A percentile compares a stretch with the other conserved stretches of the same genome.
Conservation (phyloP, 2,888 invertebrate genomes). For the Drosophila buzzatii region DNA sequence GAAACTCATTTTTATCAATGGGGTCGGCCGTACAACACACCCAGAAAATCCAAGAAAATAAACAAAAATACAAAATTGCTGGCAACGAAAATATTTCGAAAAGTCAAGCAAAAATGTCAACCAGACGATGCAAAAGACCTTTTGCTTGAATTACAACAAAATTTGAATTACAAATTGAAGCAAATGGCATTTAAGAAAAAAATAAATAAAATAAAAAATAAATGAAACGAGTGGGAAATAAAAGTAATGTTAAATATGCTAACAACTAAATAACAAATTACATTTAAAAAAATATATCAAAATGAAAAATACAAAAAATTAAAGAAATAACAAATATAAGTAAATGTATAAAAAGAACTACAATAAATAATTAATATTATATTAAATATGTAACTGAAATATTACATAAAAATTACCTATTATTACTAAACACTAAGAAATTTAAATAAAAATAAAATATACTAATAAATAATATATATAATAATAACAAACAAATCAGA, state of each 20-base stretch:
- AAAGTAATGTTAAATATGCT: background rate
- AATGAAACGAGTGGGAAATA: background rate
- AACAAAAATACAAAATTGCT: constrained; percentile 28
- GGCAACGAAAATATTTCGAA: constrained; percentile 54
- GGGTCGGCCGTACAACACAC: constrained; percentile 62
- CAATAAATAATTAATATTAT: too few species aligned
- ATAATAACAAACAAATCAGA: too few species aligned
- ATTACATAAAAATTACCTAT: too few species aligned
- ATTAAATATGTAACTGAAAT: too few species aligned
- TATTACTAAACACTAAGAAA: too few species aligned
- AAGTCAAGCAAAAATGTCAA: constrained; percentile 79
- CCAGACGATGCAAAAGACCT: constrained; percentile 35
- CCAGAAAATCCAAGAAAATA: constrained; percentile 48
- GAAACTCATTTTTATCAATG: constrained; percentile 69
- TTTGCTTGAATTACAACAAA: constrained; percentile 26
- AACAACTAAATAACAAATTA: background rate
- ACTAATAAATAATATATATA: too few species aligned
- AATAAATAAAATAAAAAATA: background rate
- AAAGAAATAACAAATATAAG: background rate
- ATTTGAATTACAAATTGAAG: constrained; percentile 24
- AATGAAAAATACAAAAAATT: background rate
- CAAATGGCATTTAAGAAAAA: constrained; percentile 60
- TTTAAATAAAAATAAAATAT: too few species aligned
- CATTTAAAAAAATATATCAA: background rate
- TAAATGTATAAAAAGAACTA: too few species aligned